Evolutionary conservation across 2,888 invertebrate genomes (phyloP).

Genomic region (Cylindroiulus punctatus): DNA sequence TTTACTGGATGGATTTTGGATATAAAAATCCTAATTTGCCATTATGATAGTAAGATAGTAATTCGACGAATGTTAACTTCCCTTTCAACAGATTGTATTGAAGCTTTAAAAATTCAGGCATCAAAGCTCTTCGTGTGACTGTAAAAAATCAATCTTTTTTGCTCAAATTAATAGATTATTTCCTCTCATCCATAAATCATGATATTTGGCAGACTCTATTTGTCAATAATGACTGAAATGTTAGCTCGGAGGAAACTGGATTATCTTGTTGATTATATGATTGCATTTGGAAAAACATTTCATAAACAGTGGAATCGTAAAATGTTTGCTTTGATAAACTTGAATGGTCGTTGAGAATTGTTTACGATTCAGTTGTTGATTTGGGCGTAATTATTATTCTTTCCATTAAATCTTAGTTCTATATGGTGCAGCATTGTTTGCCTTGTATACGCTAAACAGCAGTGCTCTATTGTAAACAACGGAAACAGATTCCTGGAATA

Average conservation of each 20-base stretch:
- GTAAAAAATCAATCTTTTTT: background rate
- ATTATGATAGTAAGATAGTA: background rate
- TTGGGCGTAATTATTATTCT: too few relatives aligned
- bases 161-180: background rate
- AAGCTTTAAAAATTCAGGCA: background rate
- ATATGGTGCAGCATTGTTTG: too few relatives aligned
- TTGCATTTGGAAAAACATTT: background rate
- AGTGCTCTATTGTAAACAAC: too few relatives aligned
- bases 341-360: too few relatives aligned
- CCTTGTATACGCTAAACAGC: too few relatives aligned
- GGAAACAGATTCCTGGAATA: too few relatives aligned
- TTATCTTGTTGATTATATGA: background rate
- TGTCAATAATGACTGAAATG: constrained; percentile 27
- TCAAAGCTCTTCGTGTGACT: background rate
- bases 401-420: too few relatives aligned
- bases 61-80: background rate
- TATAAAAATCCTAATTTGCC: background rate
- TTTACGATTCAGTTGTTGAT: too few relatives aligned
- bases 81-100: background rate
- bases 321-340: background rate
- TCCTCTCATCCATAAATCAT: background rate
- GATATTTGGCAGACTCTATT: background rate
- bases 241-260: background rate
- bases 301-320: background rate
- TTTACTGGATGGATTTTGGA: background rate